Percentiles rank a stretch among this genome's conserved stretches.
Conservation (phyloP, 2,888 invertebrate genomes). For the Nemotelus pantherinus region DNA sequence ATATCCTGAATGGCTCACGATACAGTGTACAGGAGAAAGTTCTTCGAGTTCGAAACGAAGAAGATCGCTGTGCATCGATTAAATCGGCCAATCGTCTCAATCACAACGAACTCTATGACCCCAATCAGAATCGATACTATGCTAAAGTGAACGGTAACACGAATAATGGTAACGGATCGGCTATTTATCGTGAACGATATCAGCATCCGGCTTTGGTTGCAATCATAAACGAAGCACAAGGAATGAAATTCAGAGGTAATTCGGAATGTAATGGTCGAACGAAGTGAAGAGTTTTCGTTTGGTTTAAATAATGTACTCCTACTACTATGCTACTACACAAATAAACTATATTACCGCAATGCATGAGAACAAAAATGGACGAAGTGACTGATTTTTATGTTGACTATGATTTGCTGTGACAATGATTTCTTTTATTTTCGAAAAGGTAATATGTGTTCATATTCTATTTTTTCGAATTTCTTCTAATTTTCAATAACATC, state of each 20-base stretch:
- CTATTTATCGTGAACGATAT: constrained; percentile 62
- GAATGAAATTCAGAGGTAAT: constrained; percentile 63
- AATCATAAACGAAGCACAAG: constrained; percentile 64
- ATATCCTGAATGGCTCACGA: constrained; percentile 59
- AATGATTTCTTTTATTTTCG: too few relatives aligned
- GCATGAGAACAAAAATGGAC: too few relatives aligned
- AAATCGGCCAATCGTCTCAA: constrained; percentile 60
- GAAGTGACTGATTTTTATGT: too few relatives aligned
- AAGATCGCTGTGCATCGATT: constrained; percentile 61
- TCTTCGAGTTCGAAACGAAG: constrained; percentile 63
- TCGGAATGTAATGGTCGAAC: neutral
- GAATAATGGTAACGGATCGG: constrained; percentile 56
- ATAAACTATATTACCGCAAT: too few relatives aligned
- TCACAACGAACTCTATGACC: constrained; percentile 61
- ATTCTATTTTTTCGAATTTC: too few relatives aligned
- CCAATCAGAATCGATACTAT: constrained; percentile 63
- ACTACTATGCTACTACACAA: too few relatives aligned
- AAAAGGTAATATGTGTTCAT: too few relatives aligned
- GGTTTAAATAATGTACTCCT: too few relatives aligned
- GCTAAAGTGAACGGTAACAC: constrained; percentile 58
- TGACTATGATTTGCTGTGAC: too few relatives aligned
- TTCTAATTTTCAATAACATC: too few relatives aligned
- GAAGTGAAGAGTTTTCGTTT: too few relatives aligned
- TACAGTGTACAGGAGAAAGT: constrained; percentile 63
- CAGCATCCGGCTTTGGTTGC: constrained; percentile 64